Evolutionary conservation across 2,113 vertebrate genomes (phyloP).

Genomic region (Phodopus roborovskii): DNA sequence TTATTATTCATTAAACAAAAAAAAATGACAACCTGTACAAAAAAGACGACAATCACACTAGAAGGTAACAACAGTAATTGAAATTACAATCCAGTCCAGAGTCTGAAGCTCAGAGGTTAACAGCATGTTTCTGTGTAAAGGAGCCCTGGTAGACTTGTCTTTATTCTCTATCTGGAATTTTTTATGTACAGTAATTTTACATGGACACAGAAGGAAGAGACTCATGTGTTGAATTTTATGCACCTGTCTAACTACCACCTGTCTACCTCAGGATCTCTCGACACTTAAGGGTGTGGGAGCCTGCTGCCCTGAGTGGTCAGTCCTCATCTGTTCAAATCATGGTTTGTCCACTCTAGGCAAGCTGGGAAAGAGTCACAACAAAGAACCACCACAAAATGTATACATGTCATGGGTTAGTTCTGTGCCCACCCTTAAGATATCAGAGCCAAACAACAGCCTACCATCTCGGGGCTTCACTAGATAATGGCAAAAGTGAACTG

Average conservation of each 20-base stretch:
- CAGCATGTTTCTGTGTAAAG: not conserved
- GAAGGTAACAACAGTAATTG: not conserved
- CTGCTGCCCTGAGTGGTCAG: too few species aligned
- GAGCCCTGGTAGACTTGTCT: not conserved
- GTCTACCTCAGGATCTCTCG: not conserved
- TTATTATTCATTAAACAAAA: not conserved
- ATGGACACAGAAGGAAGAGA: not conserved
- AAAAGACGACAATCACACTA: not conserved
- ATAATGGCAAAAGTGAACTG: not conserved
- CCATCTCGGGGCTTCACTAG: not conserved
- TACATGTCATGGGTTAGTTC: not conserved
- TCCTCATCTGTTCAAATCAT: not conserved
- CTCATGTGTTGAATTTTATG: not conserved
- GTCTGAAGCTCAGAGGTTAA: not conserved
- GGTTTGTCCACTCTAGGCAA: not conserved
- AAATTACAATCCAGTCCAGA: not conserved
- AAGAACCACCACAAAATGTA: not conserved
- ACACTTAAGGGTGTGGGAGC: not conserved
- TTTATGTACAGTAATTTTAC: not conserved
- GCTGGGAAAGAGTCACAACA: not conserved
- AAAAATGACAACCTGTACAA: not conserved
- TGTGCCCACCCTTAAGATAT: not conserved
- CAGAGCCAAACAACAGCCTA: not conserved
- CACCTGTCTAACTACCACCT: not conserved
- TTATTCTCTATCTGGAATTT: not conserved